Evolutionary conservation across 2,797 vertebrate genomes (phyloP).

Genomic region (Taeniopygia guttata): DNA sequence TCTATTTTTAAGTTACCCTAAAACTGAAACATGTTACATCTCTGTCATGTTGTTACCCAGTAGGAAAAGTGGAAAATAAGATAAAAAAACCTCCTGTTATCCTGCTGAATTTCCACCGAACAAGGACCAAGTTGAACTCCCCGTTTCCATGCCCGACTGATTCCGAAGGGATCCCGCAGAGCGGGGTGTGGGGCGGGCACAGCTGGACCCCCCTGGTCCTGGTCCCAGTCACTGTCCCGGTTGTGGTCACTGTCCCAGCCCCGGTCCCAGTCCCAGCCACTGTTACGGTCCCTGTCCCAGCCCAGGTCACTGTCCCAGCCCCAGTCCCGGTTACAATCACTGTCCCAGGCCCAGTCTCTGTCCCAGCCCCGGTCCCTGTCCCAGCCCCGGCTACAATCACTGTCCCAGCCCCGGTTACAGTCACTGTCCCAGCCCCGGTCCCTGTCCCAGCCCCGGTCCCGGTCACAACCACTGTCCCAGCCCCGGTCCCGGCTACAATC

Average conservation of each 20-base stretch:
- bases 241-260: no score
- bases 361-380: accelerated
- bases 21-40: background rate
- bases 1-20: background rate
- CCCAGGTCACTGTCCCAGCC: accelerated
- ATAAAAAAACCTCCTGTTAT: background rate
- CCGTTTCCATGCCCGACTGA: accelerated
- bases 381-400: background rate
- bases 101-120: background rate
- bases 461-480: no score
- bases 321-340: no score
- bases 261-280: no score
- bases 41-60: background rate
- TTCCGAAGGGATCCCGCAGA: accelerated
- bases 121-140: accelerated
- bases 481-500: accelerated
- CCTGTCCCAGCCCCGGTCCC: no score
- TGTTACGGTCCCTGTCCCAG: no score
- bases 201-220: accelerated
- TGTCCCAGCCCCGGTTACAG: no score
- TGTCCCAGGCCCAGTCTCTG: no score
- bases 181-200: accelerated
- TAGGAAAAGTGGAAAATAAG: background rate
- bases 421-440: accelerated
- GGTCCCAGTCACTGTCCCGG: no score